Base-by-base conservation (phyloP, 2,888 invertebrate genomes). In the Sussaba pulchella region DNA sequence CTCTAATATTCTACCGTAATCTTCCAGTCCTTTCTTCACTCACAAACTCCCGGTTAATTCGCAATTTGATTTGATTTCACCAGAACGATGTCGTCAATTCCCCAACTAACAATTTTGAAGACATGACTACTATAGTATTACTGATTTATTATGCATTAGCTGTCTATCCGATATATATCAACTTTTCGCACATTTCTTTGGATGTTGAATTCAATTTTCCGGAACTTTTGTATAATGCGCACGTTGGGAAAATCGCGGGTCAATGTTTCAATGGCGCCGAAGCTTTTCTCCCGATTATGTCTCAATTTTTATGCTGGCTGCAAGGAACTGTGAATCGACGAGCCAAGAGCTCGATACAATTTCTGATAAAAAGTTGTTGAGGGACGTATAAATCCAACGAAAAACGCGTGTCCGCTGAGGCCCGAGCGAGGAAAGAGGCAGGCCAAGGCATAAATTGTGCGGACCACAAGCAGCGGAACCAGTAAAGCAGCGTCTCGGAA, bases 281-380 rank as follows among this genome's bases (percentile, higher is more conserved):
- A 39, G 39, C 75, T 76, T 47, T 63, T 24, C 31, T 36, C 52
- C 31, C 36, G 39, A 70, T 79, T 14, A 21, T 75, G 45, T 47
- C 31, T 72, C 39, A 72, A 72, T 26, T 61, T 76, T 69, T 36
- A 41, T 61, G 26, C 61, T 24, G 57, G 63, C 21, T 26, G 41
- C 21, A 24, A 39, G 41, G 64, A 67, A 67, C 67, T 39, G 54
- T 36, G 43, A 75, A 67, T 54, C 41, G 57, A n/a, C n/a, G n/a
- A n/a, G n/a, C n/a, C n/a, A n/a, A n/a, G 52, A 69, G 43, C 61
- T 64, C 54, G 31, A 52, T 47, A 50, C 31, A 66, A 61, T 67
- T 72, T 61, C 67, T 73, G 72, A 69, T 81, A 63, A 73, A 81
- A 81, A 59, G 41, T 73, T 77, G 81, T 73, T 77, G 63, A 63